Evolutionary conservation across 2,797 vertebrate species (phyloP).

Genomic region (Champsocephalus esox): DNA sequence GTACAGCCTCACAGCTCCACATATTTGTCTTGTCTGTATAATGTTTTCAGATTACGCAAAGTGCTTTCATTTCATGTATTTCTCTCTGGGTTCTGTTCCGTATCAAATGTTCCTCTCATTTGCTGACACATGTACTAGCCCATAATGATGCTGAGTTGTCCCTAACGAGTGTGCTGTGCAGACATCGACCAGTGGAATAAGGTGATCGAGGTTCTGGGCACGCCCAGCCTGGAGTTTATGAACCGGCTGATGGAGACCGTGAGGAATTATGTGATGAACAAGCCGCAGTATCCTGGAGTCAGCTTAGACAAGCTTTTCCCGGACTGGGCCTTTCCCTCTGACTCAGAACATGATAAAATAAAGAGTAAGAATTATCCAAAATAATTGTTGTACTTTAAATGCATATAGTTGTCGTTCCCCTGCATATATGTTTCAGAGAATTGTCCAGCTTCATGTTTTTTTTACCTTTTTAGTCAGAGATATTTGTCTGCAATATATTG

Average conservation of each 20-base stretch:
- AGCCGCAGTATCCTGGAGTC: slow-evolving; percentile 95
- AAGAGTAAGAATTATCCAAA: slow-evolving; percentile 89
- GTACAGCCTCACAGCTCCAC: not conserved
- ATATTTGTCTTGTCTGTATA: not conserved
- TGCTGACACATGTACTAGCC: not conserved
- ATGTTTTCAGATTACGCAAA: not conserved
- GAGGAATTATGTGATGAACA: slow-evolving; percentile 98
- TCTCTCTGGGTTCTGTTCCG: not conserved
- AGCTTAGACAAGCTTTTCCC: slow-evolving; percentile 96
- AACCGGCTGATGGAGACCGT: slow-evolving; percentile 97
- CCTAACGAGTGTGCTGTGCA: slow-evolving; percentile 73
- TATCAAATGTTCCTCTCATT: slow-evolving; percentile 5
- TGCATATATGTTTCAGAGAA: not conserved
- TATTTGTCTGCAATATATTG: not conserved
- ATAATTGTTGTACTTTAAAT: not conserved
- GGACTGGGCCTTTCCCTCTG: slow-evolving; percentile 96
- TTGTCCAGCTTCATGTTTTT: not conserved
- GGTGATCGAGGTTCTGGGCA: slow-evolving; percentile 97
- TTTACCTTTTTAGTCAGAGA: not conserved
- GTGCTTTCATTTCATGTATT: not conserved
- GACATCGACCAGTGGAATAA: slow-evolving; percentile 99
- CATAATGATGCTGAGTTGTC: slow-evolving; percentile 39
- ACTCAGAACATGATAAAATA: slow-evolving; percentile 95
- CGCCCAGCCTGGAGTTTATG: slow-evolving; percentile 95
- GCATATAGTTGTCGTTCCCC: not conserved